Base-by-base conservation (phyloP, 2,888 invertebrate species). In the Phytoseiulus persimilis region DNA sequence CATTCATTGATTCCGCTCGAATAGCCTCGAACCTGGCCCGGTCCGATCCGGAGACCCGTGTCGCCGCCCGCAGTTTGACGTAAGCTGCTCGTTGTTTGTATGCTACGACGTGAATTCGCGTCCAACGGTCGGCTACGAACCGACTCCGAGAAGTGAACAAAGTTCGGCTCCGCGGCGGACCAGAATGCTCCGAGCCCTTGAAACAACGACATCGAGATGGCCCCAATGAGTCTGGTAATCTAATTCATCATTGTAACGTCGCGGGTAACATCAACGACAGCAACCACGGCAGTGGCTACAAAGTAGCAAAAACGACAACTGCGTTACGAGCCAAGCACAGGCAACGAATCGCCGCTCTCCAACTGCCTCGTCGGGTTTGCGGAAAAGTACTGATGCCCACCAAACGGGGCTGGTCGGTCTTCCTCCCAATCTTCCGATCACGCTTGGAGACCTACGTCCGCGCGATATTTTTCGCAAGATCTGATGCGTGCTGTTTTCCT, bases 221-320 rank as follows among this genome's bases (percentile, higher is more conserved):
- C 65, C 65, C 65, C 65, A 65, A 65, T 65, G 65, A 65, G 65
- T 65, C 65, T 65, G 65, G 28, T 65, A 65, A 65, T 65, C 65
- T 65, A 65, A 65, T 65, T 65, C 65, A 65, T 65, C 65, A 65
- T 65, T 65, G 65, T 65, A 65, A n/a, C n/a, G n/a, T n/a, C 65
- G 65, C 65, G 65, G 65, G 65, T 18, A 65, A 23, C 65, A 65
- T 65, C 65, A 65, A 65, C 65, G 18, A 28, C 65, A 65, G 18
- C 65, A 65, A 28, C 5, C 39, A 39, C 18, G 65, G 65, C 65
- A 23, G 65, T 14, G 46, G 46, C 46, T 46, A 46, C 65, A 65
- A 28, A 14, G 65, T 28, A 65, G 18, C 65, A 65, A 65, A 6
- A 2, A 28, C 65, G 65, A 65, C 65, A 65, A 65, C 65, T 2